Conservation (phyloP, 2,888 invertebrate species). For the Allolobophora icterica region DNA sequence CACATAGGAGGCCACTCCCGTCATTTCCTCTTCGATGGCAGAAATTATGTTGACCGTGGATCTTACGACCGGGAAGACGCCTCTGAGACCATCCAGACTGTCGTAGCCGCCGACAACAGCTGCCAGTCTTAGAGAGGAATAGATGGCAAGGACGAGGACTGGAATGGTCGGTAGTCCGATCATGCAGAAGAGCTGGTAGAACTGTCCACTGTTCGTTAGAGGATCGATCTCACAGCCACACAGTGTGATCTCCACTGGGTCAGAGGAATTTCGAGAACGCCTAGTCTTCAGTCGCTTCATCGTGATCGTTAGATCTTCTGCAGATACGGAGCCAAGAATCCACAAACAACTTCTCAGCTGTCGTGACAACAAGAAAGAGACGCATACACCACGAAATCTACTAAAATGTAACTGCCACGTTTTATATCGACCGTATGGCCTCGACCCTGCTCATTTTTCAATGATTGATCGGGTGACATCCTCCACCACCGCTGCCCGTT, state of each 20-base stretch:
- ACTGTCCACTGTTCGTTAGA: constrained; percentile 29
- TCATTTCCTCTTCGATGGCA: constrained; percentile 30
- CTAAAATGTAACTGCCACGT: too few relatives aligned
- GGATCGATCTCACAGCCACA: constrained; percentile 30
- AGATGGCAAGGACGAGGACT: constrained; percentile 27
- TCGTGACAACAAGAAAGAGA: too few relatives aligned
- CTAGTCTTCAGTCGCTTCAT: neutral
- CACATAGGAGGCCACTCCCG: constrained; percentile 21
- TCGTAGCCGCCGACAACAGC: neutral
- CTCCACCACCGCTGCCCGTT: too few relatives aligned
- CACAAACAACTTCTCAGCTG: too few relatives aligned
- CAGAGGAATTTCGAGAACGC: neutral
- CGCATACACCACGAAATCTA: too few relatives aligned
- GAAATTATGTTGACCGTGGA: constrained; percentile 7
- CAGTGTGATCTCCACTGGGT: constrained; percentile 26
- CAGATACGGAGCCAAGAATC: too few relatives aligned
- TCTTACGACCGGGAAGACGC: constrained; percentile 21
- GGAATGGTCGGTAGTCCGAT: constrained; percentile 35
- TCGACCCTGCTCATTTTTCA: too few relatives aligned
- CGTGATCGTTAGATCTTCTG: neutral
- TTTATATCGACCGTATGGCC: too few relatives aligned
- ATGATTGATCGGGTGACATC: too few relatives aligned
- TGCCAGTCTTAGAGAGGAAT: constrained; percentile 4
- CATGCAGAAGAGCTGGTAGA: constrained; percentile 28
- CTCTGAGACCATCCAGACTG: neutral